These are phyloP conservation scores for Thera obeliscata DNA, from an alignment of 2,888 invertebrate genomes.

Conservation along the genomic window DNA sequence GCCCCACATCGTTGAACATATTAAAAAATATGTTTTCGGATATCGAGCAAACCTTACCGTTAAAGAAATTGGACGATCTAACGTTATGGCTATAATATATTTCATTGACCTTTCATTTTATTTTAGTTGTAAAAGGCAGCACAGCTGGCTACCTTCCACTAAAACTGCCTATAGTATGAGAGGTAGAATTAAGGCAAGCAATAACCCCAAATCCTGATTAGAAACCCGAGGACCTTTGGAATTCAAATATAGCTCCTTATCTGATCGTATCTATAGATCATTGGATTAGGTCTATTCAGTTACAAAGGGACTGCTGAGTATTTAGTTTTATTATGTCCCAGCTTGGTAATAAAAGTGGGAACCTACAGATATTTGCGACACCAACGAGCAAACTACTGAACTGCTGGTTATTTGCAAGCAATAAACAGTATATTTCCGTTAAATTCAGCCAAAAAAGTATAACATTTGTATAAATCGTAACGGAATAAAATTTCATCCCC, in stretches of 20 bases:
- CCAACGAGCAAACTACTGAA: not conserved
- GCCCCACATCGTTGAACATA: constrained; percentile 46
- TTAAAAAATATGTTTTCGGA: constrained; percentile 48
- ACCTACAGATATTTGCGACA: constrained; percentile 5
- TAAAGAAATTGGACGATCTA: constrained; percentile 47
- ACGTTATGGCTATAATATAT: constrained; percentile 43
- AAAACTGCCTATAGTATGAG: constrained; percentile 45
- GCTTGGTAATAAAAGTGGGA: constrained; percentile 4
- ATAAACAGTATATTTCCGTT: constrained; percentile 12
- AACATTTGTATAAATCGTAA: constrained; percentile 15
- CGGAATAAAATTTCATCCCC: constrained; percentile 14
- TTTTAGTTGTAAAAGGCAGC: constrained; percentile 47
- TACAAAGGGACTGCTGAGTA: constrained; percentile 44
- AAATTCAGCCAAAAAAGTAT: constrained; percentile 14
- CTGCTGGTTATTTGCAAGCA: constrained; percentile 9
- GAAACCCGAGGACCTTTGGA: constrained; percentile 46
- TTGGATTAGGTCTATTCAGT: constrained; percentile 50
- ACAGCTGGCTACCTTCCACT: constrained; percentile 45
- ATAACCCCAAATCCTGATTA: constrained; percentile 56
- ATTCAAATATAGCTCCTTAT: constrained; percentile 49
- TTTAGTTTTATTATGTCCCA: constrained; percentile 14
- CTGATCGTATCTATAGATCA: constrained; percentile 51
- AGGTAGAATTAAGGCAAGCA: constrained; percentile 46
- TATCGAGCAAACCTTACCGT: constrained; percentile 27
- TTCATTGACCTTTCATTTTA: constrained; percentile 51